Evolutionary conservation across 2,113 vertebrate species (phyloP).

Genomic region (Ginglymostoma cirratum): DNA sequence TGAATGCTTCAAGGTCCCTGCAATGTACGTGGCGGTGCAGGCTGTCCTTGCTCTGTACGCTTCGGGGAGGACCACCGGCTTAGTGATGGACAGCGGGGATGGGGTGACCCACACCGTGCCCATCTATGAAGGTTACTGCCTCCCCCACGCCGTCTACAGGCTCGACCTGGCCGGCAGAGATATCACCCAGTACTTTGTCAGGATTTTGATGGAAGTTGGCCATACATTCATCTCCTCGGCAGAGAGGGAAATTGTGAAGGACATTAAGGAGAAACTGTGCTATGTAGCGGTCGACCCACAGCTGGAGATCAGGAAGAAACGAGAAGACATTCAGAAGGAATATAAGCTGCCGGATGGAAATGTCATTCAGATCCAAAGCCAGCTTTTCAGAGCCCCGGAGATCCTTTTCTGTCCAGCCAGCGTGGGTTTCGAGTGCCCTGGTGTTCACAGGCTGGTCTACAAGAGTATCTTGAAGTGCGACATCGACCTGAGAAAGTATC

Average conservation of each 20-base stretch:
- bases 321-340: slow-evolving; percentile 33
- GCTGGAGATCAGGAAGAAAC: slow-evolving; percentile 6
- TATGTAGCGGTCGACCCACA: slow-evolving; percentile 29
- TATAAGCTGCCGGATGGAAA: slow-evolving; percentile 48
- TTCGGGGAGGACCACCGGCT: slow-evolving; percentile 47
- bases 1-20: slow-evolving; percentile 48
- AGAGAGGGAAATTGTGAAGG: slow-evolving; percentile 36
- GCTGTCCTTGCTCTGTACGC: slow-evolving; percentile 47
- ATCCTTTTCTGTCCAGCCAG: slow-evolving; percentile 46
- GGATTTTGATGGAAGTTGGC: slow-evolving; percentile 47
- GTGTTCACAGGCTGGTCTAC: slow-evolving; percentile 45
- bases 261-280: slow-evolving; percentile 54
- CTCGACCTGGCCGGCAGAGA: slow-evolving; percentile 49
- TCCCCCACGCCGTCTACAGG: slow-evolving; percentile 48
- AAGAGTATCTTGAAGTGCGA: slow-evolving; percentile 49
- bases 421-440: slow-evolving; percentile 39
- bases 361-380: slow-evolving; percentile 41
- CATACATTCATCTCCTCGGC: slow-evolving; percentile 44
- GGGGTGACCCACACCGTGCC: slow-evolving; percentile 47
- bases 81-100: slow-evolving; percentile 51
- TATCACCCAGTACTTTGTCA: slow-evolving; percentile 49
- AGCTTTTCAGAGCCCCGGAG: slow-evolving; percentile 47
- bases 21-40: slow-evolving; percentile 52
- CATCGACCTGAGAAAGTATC: slow-evolving; percentile 41
- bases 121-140: slow-evolving; percentile 46